Conservation (phyloP, 2,888 invertebrate genomes). For the Timandra comae region DNA sequence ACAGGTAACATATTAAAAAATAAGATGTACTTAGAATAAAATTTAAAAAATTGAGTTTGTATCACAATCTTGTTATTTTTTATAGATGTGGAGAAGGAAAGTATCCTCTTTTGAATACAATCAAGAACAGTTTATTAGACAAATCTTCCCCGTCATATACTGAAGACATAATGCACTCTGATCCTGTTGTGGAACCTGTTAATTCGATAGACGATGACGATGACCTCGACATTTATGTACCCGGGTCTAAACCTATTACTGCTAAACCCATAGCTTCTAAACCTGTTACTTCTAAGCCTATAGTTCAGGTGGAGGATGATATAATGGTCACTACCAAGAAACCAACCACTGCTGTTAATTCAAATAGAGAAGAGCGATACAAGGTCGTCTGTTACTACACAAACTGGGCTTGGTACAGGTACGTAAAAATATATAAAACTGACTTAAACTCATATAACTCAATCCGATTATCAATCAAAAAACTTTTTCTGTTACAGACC, state of each 20-base stretch:
- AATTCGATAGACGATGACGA: constrained; percentile 54
- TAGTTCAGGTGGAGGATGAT: constrained; percentile 24
- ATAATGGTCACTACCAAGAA: constrained; percentile 37
- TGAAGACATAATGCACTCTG: constrained; percentile 29
- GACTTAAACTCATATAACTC: neutral
- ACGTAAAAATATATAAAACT: constrained; percentile 10
- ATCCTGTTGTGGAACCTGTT: constrained; percentile 36
- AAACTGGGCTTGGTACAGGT: constrained; percentile 94
- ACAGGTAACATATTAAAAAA: constrained; percentile 53
- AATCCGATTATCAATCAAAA: neutral
- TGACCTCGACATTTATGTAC: constrained; percentile 65
- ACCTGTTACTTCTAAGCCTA: too few relatives aligned
- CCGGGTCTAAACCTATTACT: constrained; percentile 26
- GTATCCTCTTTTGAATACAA: constrained; percentile 87
- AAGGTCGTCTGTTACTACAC: constrained; percentile 95
- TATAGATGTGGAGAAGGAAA: constrained; percentile 85
- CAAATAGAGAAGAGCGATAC: constrained; percentile 59
- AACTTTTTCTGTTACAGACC: too few relatives aligned
- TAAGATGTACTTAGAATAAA: neutral
- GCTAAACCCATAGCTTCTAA: constrained; percentile 12
- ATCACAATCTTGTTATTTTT: too few relatives aligned
- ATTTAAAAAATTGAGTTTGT: too few relatives aligned
- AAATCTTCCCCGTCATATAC: constrained; percentile 21
- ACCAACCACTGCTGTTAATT: constrained; percentile 29
- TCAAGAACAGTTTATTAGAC: constrained; percentile 82